Evolutionary conservation across 2,113 vertebrate species (phyloP), one percentile per base, ranked within the genome.

Genomic region (Pipa parva): DNA sequence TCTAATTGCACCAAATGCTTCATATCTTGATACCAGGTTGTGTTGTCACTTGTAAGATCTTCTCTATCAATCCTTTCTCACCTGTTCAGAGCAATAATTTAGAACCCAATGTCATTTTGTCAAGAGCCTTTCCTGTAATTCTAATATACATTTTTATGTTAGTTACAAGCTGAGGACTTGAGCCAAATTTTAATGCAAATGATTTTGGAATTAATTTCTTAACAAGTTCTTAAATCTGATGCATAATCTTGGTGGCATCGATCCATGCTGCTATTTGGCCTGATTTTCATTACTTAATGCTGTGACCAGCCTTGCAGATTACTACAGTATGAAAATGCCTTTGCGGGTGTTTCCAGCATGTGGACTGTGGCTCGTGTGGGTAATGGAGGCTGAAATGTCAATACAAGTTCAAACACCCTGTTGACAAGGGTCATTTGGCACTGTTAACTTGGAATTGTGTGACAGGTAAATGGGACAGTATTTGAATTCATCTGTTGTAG

Each of bases 191-290:
- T 68, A 60, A 68, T 68, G 65, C 59, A 68, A 68, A 68, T 68
- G 26, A 68, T 59, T 31, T 29, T 52, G 65, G n/a, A 68, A 68
- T 59, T 59, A 60, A 68, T 68, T 36, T 68, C 65, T 50, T 68
- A 68, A 68, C 65, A 60, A 59, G 65, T 51, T 68, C 25, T 29
- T 68, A 68, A 68, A 68, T 68, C 65, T 59, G 65, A 45, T 68
- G 29, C 65, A 59, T 68, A 68, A 68, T 68, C 65, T 60, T 9
- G 21, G 48, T 68, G 65, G 65, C 65, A 68, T 29, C 31, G 50
- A 60, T 56, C 65, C 65, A 68, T 52, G 57, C 37, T 51, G 46
- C n/a, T 51, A 20, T 45, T 68, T 68, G 57, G 46, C 65, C 50
- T 33, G 29, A n/a, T 68, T 59, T 59, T 33, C 22, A 37, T 15